phyloP scores from a whole-genome alignment of 2,888 invertebrate genomes.

The Amblyjoppa fuscipennis region DNA sequence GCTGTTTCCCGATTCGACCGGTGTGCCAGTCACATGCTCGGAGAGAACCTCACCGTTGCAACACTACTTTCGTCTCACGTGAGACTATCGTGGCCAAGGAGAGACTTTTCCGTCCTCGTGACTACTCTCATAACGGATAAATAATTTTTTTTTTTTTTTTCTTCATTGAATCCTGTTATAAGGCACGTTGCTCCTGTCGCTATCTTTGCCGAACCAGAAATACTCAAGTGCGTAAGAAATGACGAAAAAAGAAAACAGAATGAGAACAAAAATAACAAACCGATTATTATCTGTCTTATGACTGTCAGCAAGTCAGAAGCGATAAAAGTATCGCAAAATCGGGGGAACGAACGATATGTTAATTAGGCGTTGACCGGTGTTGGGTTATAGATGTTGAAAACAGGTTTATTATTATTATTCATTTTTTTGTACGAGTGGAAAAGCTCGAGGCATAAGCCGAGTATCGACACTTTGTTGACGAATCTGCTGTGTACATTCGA shows the following conservation, averaged over 20 bases:
- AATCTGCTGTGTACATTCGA: not conserved
- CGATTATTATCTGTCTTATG: not conserved
- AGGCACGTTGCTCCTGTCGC: not conserved
- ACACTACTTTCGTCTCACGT: conserved; percentile 36
- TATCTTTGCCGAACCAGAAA: conserved; percentile 2
- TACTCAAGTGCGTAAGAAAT: not conserved
- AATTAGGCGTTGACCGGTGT: not conserved
- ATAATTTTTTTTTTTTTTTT: conserved; percentile 13
- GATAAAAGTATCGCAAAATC: not conserved
- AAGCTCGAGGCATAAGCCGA: not conserved
- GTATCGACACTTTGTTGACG: not conserved
- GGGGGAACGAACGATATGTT: not conserved
- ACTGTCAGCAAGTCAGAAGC: not conserved
- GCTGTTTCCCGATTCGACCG: conserved; percentile 4
- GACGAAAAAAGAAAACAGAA: not conserved
- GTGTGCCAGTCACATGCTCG: conserved; percentile 17
- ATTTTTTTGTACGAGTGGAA: not conserved
- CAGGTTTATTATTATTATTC: not conserved
- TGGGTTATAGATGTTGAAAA: not conserved
- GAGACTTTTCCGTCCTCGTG: conserved; percentile 29
- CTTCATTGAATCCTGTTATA: conserved; percentile 6
- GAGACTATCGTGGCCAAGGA: conserved; percentile 16
- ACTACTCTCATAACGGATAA: conserved; percentile 22
- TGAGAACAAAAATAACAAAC: not conserved
- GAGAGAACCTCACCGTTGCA: not conserved